Conservation (phyloP, 2,888 invertebrate genomes). For the Stramonita haemastoma region DNA sequence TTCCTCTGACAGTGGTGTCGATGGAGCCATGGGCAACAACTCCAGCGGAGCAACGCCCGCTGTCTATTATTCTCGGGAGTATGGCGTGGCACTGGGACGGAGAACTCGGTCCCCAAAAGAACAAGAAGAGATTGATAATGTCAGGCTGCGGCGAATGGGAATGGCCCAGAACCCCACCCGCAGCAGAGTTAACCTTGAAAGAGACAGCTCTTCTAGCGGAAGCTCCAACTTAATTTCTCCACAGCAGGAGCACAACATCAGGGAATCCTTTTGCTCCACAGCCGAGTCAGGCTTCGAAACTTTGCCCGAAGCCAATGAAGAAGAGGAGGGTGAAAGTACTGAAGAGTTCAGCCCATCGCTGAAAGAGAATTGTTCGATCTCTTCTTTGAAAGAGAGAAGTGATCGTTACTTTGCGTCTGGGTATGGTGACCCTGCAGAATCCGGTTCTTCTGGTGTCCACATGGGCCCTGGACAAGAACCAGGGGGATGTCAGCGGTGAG, state of each 20-base stretch:
- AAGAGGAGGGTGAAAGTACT: slow-evolving; percentile 24
- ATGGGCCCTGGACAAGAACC: neutral
- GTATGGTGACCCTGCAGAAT: slow-evolving; percentile 30
- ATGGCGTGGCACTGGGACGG: slow-evolving; percentile 53
- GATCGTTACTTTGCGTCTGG: slow-evolving; percentile 37
- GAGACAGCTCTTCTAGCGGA: slow-evolving; percentile 41
- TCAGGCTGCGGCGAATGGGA: slow-evolving; percentile 44
- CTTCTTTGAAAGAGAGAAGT: slow-evolving; percentile 65
- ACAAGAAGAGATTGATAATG: slow-evolving; percentile 26
- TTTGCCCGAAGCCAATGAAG: slow-evolving; percentile 48
- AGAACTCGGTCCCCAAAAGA: slow-evolving; percentile 35
- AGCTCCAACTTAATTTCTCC: slow-evolving; percentile 47
- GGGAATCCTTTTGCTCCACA: slow-evolving; percentile 56
- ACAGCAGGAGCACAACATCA: slow-evolving; percentile 47
- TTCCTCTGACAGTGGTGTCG: slow-evolving; percentile 53
- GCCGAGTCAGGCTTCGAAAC: slow-evolving; percentile 56
- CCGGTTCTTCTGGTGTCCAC: slow-evolving; percentile 40
- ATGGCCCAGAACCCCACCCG: slow-evolving; percentile 23
- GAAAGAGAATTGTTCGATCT: slow-evolving; percentile 68
- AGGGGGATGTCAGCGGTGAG: slow-evolving; percentile 31
- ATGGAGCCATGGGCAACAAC: slow-evolving; percentile 53
- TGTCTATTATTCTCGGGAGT: slow-evolving; percentile 50
- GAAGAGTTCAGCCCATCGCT: slow-evolving; percentile 57
- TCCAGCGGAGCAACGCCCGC: slow-evolving; percentile 47
- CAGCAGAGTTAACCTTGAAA: slow-evolving; percentile 13